A percentile compares a stretch with the other conserved stretches of the same genome.
Evolutionary conservation across 2,888 invertebrate genomes (phyloP).

Genomic region (Tetanocera ferruginea): DNA sequence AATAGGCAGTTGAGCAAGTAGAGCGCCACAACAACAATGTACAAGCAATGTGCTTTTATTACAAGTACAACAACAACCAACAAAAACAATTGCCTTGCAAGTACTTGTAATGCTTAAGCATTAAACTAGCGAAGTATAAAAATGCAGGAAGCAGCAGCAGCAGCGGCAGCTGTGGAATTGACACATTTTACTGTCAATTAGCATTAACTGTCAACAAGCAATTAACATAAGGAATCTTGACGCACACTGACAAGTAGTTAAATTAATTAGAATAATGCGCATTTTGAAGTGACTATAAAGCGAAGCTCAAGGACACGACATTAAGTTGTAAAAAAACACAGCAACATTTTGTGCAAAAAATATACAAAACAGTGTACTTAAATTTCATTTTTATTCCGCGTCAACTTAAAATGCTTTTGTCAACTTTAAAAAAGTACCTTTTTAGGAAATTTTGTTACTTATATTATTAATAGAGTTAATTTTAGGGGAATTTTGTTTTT

Average conservation of each 20-base stretch:
- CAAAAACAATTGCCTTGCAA: background rate
- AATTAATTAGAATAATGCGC: background rate
- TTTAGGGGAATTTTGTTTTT: too few relatives aligned
- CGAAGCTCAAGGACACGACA: background rate
- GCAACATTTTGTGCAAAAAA: background rate
- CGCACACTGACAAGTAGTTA: background rate
- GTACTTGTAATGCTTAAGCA: too few relatives aligned
- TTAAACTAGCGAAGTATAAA: background rate
- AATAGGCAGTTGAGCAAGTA: background rate
- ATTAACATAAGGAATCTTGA: slow-evolving; percentile 6
- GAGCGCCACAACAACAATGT: background rate
- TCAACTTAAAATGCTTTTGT: too few relatives aligned
- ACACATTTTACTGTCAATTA: slow-evolving; percentile 18
- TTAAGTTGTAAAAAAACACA: background rate
- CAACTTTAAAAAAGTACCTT: too few relatives aligned
- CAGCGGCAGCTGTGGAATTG: background rate
- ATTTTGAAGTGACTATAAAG: background rate
- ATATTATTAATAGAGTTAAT: too few relatives aligned
- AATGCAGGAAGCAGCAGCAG: background rate
- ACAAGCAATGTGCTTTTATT: background rate
- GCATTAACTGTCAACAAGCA: background rate
- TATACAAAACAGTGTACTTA: background rate
- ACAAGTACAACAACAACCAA: background rate
- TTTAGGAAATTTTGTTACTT: too few relatives aligned
- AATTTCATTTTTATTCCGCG: too few relatives aligned